Conservation (phyloP, 2,113 vertebrate genomes). For the Pterophyllum scalare region DNA sequence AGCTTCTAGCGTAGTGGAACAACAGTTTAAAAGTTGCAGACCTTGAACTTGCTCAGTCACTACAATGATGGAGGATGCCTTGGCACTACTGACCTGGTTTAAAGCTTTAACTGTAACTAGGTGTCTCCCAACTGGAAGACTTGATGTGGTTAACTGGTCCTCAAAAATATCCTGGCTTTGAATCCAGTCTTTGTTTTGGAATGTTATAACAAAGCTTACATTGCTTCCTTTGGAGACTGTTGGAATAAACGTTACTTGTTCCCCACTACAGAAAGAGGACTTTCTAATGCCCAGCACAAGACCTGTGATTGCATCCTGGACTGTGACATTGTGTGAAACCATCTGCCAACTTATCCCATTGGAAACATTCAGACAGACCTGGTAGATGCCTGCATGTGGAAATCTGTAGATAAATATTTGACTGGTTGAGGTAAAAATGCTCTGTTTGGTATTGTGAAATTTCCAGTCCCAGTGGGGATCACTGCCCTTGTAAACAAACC, state of each 20-base stretch:
- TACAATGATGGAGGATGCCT: slow-evolving; percentile 48
- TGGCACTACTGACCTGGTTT: slow-evolving; percentile 74
- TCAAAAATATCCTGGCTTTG: slow-evolving; percentile 25
- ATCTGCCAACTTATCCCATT: slow-evolving; percentile 78
- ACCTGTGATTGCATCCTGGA: slow-evolving; percentile 74
- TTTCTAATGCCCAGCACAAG: slow-evolving; percentile 67
- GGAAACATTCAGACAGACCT: slow-evolving; percentile 78
- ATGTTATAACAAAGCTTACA: slow-evolving; percentile 68
- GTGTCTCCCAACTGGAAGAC: slow-evolving; percentile 69
- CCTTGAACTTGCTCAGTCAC: slow-evolving; percentile 73
- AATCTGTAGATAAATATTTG: slow-evolving; percentile 67
- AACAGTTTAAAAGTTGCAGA: slow-evolving; percentile 72
- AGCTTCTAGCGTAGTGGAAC: slow-evolving; percentile 62
- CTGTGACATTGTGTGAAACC: slow-evolving; percentile 59
- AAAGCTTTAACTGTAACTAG: slow-evolving; percentile 65
- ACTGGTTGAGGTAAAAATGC: slow-evolving; percentile 16
- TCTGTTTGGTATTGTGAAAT: slow-evolving; percentile 1
- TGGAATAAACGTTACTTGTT: slow-evolving; percentile 68
- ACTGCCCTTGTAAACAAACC: slow-evolving; percentile 62
- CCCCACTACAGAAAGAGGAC: slow-evolving; percentile 51
- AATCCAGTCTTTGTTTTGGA: slow-evolving; percentile 54
- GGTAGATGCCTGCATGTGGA: slow-evolving; percentile 59
- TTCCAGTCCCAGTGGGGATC: slow-evolving; percentile 78
- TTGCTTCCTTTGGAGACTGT: slow-evolving; percentile 72
- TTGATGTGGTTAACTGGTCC: slow-evolving; percentile 53